phyloP scores from a whole-genome alignment of 1,140 invertebrate genomes.

The Armadillidium nasatum region DNA sequence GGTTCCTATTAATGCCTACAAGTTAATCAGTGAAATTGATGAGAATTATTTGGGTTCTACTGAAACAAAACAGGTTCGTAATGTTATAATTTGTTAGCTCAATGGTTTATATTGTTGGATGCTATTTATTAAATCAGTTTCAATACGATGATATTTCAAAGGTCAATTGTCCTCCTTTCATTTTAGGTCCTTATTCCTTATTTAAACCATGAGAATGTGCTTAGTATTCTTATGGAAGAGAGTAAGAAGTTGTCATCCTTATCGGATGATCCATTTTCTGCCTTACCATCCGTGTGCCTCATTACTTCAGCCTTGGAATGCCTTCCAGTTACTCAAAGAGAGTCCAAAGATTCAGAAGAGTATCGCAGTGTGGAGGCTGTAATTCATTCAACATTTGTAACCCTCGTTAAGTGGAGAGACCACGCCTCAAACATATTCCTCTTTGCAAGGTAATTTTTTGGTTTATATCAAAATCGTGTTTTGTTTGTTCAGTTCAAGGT shows the following conservation, averaged over 20 bases:
- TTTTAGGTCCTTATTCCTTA: slow-evolving; percentile 25
- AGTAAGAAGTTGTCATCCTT: slow-evolving; percentile 22
- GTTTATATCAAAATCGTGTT: slow-evolving; percentile 3
- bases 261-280: slow-evolving; percentile 29
- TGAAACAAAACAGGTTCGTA: slow-evolving; percentile 37
- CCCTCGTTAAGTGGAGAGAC: slow-evolving; percentile 32
- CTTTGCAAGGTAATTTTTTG: slow-evolving; percentile 35
- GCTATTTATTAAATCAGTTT: too few species aligned
- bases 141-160: too few species aligned
- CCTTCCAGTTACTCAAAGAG: not conserved
- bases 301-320: slow-evolving; percentile 23
- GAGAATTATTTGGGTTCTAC: slow-evolving; percentile 25
- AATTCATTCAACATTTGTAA: slow-evolving; percentile 23
- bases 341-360: not conserved
- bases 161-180: too few species aligned
- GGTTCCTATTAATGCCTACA: slow-evolving; percentile 20
- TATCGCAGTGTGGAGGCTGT: not conserved
- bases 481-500: not conserved
- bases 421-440: slow-evolving; percentile 31
- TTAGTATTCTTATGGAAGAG: slow-evolving; percentile 30
- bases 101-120: too few species aligned
- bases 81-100: too few species aligned
- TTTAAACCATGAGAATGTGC: slow-evolving; percentile 10
- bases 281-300: slow-evolving; percentile 17
- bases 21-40: slow-evolving; percentile 24